phyloP scores from a whole-genome alignment of 2,113 vertebrate genomes.

The Coptodon rendalli region DNA sequence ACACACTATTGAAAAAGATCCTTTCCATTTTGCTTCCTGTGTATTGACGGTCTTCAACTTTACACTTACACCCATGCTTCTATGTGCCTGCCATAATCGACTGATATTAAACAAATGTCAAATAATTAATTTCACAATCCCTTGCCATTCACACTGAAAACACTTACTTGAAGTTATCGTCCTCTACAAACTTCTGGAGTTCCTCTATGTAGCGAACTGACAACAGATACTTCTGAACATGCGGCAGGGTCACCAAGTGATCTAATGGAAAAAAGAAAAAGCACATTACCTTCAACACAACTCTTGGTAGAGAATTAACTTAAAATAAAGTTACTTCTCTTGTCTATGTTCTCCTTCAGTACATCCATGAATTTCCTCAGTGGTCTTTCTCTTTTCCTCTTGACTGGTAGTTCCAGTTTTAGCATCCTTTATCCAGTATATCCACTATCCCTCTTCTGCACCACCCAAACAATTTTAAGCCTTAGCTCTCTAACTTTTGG shows the following conservation, averaged over 20 bases:
- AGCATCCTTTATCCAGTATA: not conserved
- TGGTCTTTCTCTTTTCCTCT: not conserved
- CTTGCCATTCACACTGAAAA: not conserved
- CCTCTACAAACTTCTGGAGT: conserved; percentile 95
- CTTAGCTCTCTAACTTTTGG: not conserved
- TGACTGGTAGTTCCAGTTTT: not conserved
- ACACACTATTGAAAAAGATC: not conserved
- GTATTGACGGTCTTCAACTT: not conserved
- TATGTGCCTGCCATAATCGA: not conserved
- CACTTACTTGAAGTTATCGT: conserved; percentile 95
- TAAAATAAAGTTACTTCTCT: not conserved
- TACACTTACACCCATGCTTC: not conserved
- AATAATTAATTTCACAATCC: not conserved
- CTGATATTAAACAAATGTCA: not conserved
- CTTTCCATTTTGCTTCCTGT: conserved; percentile 1
- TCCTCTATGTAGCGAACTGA: conserved; percentile 95
- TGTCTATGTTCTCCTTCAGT: not conserved
- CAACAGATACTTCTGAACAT: conserved; percentile 92
- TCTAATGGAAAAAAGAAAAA: conserved; percentile 61
- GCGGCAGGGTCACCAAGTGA: conserved; percentile 83
- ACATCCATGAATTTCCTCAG: not conserved
- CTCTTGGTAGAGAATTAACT: not conserved
- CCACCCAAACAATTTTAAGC: not conserved
- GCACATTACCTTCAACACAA: not conserved
- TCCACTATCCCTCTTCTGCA: not conserved